Percentiles rank a stretch among this genome's conserved stretches.
These are phyloP conservation scores for Cardiocondyla obscurior DNA, from an alignment of 1,140 invertebrate genomes.

Conservation along the genomic window DNA sequence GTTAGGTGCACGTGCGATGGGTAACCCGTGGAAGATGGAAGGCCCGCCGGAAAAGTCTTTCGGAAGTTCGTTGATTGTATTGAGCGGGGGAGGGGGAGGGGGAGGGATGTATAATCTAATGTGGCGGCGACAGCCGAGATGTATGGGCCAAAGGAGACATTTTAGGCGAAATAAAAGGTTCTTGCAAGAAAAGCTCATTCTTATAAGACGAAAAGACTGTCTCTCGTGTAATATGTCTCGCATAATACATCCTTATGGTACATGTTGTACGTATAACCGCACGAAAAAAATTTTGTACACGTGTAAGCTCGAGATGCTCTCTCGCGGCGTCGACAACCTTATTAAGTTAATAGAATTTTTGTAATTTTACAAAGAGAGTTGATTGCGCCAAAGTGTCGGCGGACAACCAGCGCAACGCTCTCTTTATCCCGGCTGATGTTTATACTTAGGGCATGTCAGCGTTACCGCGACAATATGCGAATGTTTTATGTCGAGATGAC, in stretches of 20 bases:
- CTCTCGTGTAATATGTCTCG: neutral
- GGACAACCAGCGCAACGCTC: neutral
- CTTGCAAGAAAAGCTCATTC: neutral
- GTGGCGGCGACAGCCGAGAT: constrained; percentile 63
- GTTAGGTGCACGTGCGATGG: constrained; percentile 65
- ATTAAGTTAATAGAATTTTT: neutral
- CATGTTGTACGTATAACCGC: neutral
- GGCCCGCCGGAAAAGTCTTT: constrained; percentile 54
- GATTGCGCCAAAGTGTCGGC: neutral
- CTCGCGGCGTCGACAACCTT: neutral
- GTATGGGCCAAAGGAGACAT: constrained; percentile 52
- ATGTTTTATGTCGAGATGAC: constrained; percentile 1
- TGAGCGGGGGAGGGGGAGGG: too few relatives aligned
- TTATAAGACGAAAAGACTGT: constrained; percentile 20
- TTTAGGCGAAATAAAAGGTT: constrained; percentile 54
- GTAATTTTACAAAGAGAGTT: neutral
- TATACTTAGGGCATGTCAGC: neutral
- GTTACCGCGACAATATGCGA: constrained; percentile 9
- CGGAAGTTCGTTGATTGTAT: constrained; percentile 67
- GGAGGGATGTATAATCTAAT: constrained; percentile 71
- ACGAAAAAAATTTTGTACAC: neutral
- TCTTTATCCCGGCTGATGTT: constrained; percentile 1
- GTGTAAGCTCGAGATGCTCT: neutral
- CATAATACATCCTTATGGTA: too few relatives aligned
- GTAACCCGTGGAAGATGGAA: constrained; percentile 58